Evolutionary conservation across 2,797 vertebrate genomes (phyloP).

Genomic region (Tangara arthus): DNA sequence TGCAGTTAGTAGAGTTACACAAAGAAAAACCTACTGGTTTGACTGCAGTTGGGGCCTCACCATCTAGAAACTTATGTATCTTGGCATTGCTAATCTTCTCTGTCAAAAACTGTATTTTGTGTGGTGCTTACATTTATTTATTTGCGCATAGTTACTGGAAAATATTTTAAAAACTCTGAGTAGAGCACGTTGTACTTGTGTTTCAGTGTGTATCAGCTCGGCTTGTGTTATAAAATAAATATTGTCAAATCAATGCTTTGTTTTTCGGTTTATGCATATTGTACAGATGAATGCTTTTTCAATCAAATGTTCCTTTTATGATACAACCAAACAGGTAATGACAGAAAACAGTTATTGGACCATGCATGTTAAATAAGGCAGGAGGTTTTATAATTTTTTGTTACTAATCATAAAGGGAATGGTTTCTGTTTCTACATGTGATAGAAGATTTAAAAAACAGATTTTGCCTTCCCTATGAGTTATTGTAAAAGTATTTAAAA

Average conservation of each 20-base stretch:
- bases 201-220: neutral
- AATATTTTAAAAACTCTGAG: neutral
- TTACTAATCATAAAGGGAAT: neutral
- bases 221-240: neutral
- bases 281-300: neutral
- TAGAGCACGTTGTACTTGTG: neutral
- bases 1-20: neutral
- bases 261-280: neutral
- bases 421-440: neutral
- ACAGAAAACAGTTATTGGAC: neutral
- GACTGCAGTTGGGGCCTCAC: neutral
- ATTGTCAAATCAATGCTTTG: accelerated
- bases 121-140: neutral
- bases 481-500: neutral
- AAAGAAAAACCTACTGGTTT: neutral
- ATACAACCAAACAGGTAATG: neutral
- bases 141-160: neutral
- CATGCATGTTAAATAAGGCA: neutral
- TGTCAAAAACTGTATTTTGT: neutral
- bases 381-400: neutral
- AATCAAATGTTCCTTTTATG: neutral
- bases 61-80: neutral
- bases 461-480: neutral
- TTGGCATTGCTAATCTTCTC: neutral
- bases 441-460: neutral